Conservation (phyloP, 2,797 vertebrate genomes). For the Chrosomus eos region DNA sequence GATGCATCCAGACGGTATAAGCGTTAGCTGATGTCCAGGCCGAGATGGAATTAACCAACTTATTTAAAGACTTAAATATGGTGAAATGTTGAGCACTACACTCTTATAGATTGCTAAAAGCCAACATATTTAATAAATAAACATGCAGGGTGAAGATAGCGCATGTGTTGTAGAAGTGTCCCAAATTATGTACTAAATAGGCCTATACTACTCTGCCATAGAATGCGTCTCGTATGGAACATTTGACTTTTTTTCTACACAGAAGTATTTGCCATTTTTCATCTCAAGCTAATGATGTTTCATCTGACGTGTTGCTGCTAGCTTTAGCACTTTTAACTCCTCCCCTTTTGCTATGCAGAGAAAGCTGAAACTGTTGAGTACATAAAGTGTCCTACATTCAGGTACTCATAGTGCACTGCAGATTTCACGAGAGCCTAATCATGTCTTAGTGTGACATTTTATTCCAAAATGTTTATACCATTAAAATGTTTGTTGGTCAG, state of each 20-base stretch:
- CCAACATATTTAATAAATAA: not conserved
- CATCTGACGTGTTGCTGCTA: not conserved
- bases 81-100: not conserved
- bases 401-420: not conserved
- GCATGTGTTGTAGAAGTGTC: not conserved
- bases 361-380: not conserved
- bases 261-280: not conserved
- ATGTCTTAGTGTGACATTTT: not conserved
- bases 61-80: conserved; percentile 7
- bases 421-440: not conserved
- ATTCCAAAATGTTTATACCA: not conserved
- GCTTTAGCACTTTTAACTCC: not conserved
- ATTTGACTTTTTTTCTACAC: not conserved
- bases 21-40: conserved; percentile 1
- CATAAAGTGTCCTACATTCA: not conserved
- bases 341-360: not conserved
- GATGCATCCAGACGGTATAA: conserved; percentile 16
- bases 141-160: not conserved
- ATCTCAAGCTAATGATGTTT: not conserved
- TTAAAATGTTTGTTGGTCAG: not conserved
- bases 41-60: not conserved
- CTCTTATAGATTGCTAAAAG: not conserved
- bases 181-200: not conserved
- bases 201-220: not conserved
- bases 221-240: not conserved